Evolutionary conservation across 2,888 invertebrate species (phyloP), one percentile per base, ranked within the genome.

Genomic region (Ennomos erosarius): DNA sequence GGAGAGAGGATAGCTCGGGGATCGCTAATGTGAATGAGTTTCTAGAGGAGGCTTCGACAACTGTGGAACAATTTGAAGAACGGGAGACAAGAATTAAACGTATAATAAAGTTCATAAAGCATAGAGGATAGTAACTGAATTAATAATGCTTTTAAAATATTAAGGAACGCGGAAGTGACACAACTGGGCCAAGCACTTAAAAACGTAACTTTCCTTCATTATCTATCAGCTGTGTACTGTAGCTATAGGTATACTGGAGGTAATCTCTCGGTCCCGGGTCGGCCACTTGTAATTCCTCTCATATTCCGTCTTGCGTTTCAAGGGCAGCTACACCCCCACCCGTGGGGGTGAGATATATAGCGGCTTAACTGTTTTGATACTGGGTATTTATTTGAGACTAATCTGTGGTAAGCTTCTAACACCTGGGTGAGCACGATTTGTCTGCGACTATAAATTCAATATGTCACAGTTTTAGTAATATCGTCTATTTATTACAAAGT

Each of bases 281-380:
- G 38, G 50, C 48, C 55, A 56, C 62, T 62, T 53, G 52, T 11
- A 12, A 62, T 55, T 55, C 59, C 59, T 36, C 59, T 43, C 61
- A 50, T 54, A 50, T 40, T 42, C 47, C 51, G 47, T 34, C 13
- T 34, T 38, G 35, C 48, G 51, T 53, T 55, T 59, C 62, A 59
- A 62, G 62, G 62, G 59, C 61, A 56, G 16, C 49, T 2, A 35
- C 11, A 49, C 43, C 26, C 47, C 48, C 36, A 34, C 39, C 13
- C 40, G 13, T 35, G 8, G 12, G 46, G 16, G 40, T 11, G 55
- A 37, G 39, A 26, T 35, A 36, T 38, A 49, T 34, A 10, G 13
- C 34, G 49, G 44, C n/a, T 34, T 12, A 40, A 9, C 37, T 44
- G 52, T 42, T 42, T 45, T 42, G 37, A 37, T 46, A 13, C 47